Evolutionary conservation across 2,113 vertebrate species (phyloP).

Genomic region (Formicarius rufipectus): DNA sequence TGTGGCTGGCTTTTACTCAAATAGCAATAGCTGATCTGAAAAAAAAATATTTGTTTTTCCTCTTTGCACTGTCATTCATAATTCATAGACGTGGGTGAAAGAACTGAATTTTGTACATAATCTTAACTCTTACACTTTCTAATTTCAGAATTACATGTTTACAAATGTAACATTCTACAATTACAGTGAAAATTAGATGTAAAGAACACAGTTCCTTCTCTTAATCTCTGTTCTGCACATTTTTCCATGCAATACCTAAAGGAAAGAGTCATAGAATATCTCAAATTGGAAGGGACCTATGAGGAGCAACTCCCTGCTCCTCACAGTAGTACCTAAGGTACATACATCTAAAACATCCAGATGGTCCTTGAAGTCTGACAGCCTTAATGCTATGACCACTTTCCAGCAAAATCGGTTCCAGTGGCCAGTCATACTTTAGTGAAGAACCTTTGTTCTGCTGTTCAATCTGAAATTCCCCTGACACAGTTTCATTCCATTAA

Average conservation of each 20-base stretch:
- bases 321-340: neutral
- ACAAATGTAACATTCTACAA: neutral
- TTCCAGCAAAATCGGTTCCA: neutral
- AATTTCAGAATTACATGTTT: neutral
- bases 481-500: neutral
- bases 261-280: neutral
- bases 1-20: neutral
- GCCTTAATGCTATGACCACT: neutral
- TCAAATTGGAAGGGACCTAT: neutral
- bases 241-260: neutral
- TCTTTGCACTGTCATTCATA: neutral
- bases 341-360: neutral
- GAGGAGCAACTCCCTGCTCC: neutral
- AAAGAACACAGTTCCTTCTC: neutral
- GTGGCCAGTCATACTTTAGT: rapidly evolving
- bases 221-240: neutral
- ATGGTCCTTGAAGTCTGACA: neutral
- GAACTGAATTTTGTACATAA: neutral
- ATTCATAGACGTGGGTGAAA: neutral
- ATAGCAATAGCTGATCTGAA: neutral
- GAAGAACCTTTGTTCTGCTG: neutral
- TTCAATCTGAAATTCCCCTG: neutral
- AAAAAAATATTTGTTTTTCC: neutral
- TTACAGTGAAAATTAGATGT: neutral
- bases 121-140: neutral